Conservation (phyloP, 2,888 invertebrate species). For the Calliopum simillimum region DNA sequence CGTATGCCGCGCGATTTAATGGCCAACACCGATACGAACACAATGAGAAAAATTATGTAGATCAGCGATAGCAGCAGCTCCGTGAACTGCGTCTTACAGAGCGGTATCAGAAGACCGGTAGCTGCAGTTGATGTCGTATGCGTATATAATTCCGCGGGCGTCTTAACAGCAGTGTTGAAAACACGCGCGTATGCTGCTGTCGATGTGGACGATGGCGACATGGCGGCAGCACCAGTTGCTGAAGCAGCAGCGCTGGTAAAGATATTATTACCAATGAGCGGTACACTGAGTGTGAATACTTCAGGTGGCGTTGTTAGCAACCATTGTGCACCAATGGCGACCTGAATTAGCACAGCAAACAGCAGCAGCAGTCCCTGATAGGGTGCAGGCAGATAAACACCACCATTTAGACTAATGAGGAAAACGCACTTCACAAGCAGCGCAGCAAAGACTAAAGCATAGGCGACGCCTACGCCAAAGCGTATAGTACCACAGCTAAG, state of each 20-base stretch:
- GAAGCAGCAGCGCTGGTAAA: slow-evolving; percentile 57
- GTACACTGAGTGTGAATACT: slow-evolving; percentile 68
- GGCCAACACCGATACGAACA: slow-evolving; percentile 86
- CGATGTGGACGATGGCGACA: slow-evolving; percentile 45
- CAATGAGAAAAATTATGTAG: slow-evolving; percentile 86
- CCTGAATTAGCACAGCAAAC: slow-evolving; percentile 92
- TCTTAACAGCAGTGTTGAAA: slow-evolving; percentile 32
- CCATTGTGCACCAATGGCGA: slow-evolving; percentile 88
- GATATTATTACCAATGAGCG: slow-evolving; percentile 57
- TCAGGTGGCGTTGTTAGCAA: slow-evolving; percentile 82
- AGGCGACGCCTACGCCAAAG: slow-evolving; percentile 84
- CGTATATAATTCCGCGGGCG: slow-evolving; percentile 56
- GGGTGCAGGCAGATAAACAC: slow-evolving; percentile 91
- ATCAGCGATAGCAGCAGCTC: slow-evolving; percentile 82
- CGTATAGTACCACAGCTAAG: slow-evolving; percentile 85
- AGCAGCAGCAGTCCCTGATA: slow-evolving; percentile 90
- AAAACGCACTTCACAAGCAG: slow-evolving; percentile 95
- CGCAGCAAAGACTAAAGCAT: slow-evolving; percentile 89
- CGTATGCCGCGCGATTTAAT: slow-evolving; percentile 88
- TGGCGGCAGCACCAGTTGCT: slow-evolving; percentile 43
- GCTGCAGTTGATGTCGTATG: slow-evolving; percentile 55
- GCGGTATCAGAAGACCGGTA: slow-evolving; percentile 64
- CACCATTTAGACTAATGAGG: slow-evolving; percentile 89
- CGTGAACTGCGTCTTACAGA: slow-evolving; percentile 77
- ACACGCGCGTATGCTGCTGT: slow-evolving; percentile 48